Evolutionary conservation across 2,113 vertebrate genomes (phyloP).

Genomic region (Poeciliopsis occidentalis): DNA sequence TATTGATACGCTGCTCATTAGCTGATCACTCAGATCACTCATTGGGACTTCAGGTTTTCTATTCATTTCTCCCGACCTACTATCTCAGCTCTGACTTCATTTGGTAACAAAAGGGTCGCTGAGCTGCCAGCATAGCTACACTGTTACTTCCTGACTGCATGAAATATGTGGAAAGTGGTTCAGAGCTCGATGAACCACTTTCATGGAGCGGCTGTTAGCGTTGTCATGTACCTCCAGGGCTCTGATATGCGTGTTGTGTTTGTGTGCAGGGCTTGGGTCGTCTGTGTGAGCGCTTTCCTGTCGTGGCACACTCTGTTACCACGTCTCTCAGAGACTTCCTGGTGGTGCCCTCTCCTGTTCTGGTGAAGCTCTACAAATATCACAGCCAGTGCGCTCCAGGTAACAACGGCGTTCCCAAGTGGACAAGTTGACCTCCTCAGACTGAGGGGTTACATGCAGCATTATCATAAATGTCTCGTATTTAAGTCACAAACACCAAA

Average conservation of each 20-base stretch:
- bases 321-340: slow-evolving; percentile 93
- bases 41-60: too few species aligned
- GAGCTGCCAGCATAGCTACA: background rate
- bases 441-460: too few species aligned
- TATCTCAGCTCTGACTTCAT: too few species aligned
- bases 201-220: background rate
- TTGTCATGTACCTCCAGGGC: background rate
- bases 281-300: slow-evolving; percentile 94
- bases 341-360: slow-evolving; percentile 95
- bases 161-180: background rate
- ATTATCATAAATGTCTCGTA: too few species aligned
- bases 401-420: slow-evolving; percentile 53
- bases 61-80: too few species aligned
- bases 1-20: too few species aligned
- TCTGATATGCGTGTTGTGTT: background rate
- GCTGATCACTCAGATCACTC: too few species aligned
- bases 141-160: background rate
- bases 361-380: slow-evolving; percentile 98
- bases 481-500: too few species aligned
- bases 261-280: slow-evolving; percentile 89
- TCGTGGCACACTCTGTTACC: slow-evolving; percentile 95
- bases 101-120: too few species aligned
- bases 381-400: slow-evolving; percentile 94
- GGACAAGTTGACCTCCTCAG: too few species aligned
- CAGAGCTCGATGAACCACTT: background rate